These are phyloP conservation scores for Tromatobia lineatoria DNA, from an alignment of 2,888 invertebrate genomes.

Conservation along the genomic window DNA sequence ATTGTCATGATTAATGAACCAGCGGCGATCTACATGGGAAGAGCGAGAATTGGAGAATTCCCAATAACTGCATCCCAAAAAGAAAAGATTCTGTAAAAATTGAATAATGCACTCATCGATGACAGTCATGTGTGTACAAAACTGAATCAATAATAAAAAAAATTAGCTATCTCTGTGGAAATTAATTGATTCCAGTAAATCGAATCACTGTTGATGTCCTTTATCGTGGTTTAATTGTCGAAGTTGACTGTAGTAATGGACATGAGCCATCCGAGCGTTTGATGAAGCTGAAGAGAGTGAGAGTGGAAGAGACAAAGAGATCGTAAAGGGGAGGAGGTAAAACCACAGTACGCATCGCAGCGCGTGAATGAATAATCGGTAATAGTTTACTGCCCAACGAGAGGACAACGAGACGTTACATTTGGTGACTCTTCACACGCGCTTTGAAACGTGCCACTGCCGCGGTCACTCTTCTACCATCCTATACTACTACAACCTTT, in stretches of 20 bases:
- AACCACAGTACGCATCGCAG: constrained; percentile 37
- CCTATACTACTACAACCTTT: constrained; percentile 2
- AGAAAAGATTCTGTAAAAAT: constrained; percentile 14
- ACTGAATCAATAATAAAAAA: constrained; percentile 18
- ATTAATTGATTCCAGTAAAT: constrained; percentile 36
- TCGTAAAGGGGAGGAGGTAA: neutral
- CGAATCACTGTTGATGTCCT: constrained; percentile 45
- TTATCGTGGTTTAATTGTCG: constrained; percentile 48
- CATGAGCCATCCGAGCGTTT: constrained; percentile 25
- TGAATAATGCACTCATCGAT: neutral
- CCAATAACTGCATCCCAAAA: constrained; percentile 87
- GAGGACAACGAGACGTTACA: constrained; percentile 49
- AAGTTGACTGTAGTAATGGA: constrained; percentile 16
- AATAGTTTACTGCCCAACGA: constrained; percentile 49
- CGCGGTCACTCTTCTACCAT: neutral
- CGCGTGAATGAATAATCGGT: constrained; percentile 64
- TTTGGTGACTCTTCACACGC: constrained; percentile 17
- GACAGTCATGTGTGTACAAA: neutral
- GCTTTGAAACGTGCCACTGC: constrained; percentile 31
- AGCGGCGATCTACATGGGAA: constrained; percentile 72
- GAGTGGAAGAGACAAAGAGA: constrained; percentile 10
- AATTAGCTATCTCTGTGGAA: constrained; percentile 6
- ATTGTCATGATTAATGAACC: constrained; percentile 73
- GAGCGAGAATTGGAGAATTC: constrained; percentile 73
- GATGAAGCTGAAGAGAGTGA: neutral